These are phyloP conservation scores for Andrena bucephala DNA, from an alignment of 2,888 invertebrate species.

Conservation along the genomic window DNA sequence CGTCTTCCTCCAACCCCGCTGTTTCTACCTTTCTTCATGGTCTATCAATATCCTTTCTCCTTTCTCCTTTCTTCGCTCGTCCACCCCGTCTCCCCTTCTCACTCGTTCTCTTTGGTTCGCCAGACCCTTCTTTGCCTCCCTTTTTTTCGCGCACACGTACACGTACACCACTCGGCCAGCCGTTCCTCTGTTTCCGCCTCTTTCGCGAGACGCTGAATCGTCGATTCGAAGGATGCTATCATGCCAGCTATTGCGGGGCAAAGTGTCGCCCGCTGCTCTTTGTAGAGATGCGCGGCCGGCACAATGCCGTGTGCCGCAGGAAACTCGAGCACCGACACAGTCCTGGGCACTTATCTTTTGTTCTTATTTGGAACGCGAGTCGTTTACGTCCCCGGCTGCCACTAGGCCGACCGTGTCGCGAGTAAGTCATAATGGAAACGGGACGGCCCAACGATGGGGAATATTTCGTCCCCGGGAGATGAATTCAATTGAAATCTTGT, in stretches of 20 bases:
- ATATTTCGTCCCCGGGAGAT: conserved; percentile 16
- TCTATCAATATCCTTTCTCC: conserved; percentile 11
- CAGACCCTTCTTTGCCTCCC: not conserved
- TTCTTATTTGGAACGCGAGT: conserved; percentile 38
- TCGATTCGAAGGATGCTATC: conserved; percentile 26
- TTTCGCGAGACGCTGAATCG: conserved; percentile 66
- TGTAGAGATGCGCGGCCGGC: not conserved
- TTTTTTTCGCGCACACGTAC: not conserved
- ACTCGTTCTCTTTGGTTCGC: not conserved
- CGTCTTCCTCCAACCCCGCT: conserved; percentile 16
- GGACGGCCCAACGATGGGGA: not conserved
- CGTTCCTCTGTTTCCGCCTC: conserved; percentile 1
- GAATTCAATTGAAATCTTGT: conserved; percentile 30
- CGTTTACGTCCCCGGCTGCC: not conserved
- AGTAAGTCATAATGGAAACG: conserved; percentile 28
- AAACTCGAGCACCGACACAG: conserved; percentile 36
- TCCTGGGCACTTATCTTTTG: conserved; percentile 29
- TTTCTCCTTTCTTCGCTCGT: conserved; percentile 24
- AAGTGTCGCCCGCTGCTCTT: conserved; percentile 38
- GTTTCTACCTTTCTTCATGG: not conserved
- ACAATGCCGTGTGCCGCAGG: conserved; percentile 7
- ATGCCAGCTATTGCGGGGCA: conserved; percentile 40
- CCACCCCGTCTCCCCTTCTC: not conserved
- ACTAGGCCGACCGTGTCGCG: not conserved
- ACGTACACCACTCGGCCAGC: not conserved